A percentile compares a stretch with the other conserved stretches of the same genome.
These are phyloP conservation scores for Jaculus jaculus DNA, from an alignment of 2,113 vertebrate species.

Conservation along the genomic window DNA sequence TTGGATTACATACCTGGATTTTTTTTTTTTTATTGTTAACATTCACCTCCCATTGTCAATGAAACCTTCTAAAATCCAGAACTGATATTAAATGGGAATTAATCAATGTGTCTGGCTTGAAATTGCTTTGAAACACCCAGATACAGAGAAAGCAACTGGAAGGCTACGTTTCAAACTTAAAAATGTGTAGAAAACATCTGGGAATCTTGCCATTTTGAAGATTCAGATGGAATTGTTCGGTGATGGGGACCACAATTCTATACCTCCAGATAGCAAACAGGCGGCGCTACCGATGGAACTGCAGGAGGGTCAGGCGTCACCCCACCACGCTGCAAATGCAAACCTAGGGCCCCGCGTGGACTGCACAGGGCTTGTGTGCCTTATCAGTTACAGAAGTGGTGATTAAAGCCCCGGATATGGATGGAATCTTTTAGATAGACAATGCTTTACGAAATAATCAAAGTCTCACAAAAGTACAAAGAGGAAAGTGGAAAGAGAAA, in stretches of 20 bases:
- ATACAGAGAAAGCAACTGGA: background rate
- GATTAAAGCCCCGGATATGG: background rate
- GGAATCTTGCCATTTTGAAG: background rate
- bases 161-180: background rate
- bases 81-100: background rate
- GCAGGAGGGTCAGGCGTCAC: background rate
- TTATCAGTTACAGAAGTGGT: background rate
- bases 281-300: background rate
- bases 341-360: background rate
- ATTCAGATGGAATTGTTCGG: background rate
- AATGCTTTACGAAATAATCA: background rate
- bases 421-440: background rate
- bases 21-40: background rate
- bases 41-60: background rate
- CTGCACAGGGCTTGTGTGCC: accelerated
- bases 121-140: background rate
- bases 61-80: background rate
- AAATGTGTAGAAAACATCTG: background rate
- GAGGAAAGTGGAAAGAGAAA: background rate
- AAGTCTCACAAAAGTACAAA: background rate
- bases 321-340: background rate
- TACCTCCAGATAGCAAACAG: background rate
- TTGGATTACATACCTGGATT: background rate
- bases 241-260: background rate
- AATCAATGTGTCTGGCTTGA: background rate